Base-by-base conservation (phyloP, 1,140 invertebrate species). In the Globodera rostochiensis region DNA sequence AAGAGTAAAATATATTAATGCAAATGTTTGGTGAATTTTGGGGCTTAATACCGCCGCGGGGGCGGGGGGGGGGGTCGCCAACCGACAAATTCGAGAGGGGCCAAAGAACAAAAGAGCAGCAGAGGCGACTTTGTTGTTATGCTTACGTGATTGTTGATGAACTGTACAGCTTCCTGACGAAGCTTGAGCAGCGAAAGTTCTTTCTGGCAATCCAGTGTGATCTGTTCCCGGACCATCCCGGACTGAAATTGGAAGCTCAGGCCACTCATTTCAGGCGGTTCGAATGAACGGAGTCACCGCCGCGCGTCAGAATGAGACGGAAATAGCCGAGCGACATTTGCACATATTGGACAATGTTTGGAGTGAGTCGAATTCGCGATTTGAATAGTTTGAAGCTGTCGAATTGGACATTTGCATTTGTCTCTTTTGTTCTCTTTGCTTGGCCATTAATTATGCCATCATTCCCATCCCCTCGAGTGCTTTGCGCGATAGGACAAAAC, bases 81-180 rank as follows among this genome's bases (percentile, higher is more conserved):
- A 36, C 3, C 36, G 36, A 36, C 36, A 36, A 36, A 36, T 36
- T 36, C 36, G 36, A 36, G 36, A 36, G 3, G 36, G 36, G 2
- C 25, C 36, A 36, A 36, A 36, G 36, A 36, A 36, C 36, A 36
- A 36, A 36, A 36, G 25, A 36, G 25, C 25, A 36, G 25, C 25
- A 2, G 2, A 2, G 25, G 25, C n/a, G 25, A 36, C 25, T 36
- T 36, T 36, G 21, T 66, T 47, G 19, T 11, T 77, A n/a, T 45
- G 13, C 84, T 88, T 36, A 87, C 86, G 53, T 84, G 69, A 73
- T 83, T 87, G 49, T 77, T 82, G 36, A 87, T 73, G 79, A 87
- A 87, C 66, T 84, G 75, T 15, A 83, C 84, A 19, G 87, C 87
- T 70, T 87, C 82, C 36, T 85, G 73, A 36, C 87, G 70, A 36